Conservation (phyloP, 2,888 invertebrate species). For the Diaphora mendica region DNA sequence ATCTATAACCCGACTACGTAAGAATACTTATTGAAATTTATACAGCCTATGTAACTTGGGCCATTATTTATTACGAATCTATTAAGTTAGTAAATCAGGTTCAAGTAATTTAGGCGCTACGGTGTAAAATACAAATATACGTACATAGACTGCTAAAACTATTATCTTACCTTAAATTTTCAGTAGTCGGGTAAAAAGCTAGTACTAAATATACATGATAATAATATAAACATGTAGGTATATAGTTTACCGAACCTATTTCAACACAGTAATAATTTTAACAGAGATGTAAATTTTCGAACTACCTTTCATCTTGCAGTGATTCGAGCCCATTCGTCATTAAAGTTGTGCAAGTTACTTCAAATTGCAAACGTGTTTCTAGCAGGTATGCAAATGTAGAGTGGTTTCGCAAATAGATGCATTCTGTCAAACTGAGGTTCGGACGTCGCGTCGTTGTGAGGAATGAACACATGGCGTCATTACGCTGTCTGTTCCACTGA, state of each 20-base stretch:
- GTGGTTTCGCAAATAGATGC: slow-evolving; percentile 55
- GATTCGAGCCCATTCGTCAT: slow-evolving; percentile 52
- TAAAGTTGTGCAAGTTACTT: slow-evolving; percentile 52
- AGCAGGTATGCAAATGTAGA: slow-evolving; percentile 57
- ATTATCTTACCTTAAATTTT: too few relatives aligned
- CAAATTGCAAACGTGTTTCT: slow-evolving; percentile 58
- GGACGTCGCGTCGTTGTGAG: slow-evolving; percentile 39
- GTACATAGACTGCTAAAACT: too few relatives aligned
- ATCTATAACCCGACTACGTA: too few relatives aligned
- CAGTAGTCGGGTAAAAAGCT: too few relatives aligned
- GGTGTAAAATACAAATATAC: too few relatives aligned
- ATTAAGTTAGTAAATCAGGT: too few relatives aligned
- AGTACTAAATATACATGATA: too few relatives aligned
- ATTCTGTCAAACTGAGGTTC: slow-evolving; percentile 46
- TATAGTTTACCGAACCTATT: background rate
- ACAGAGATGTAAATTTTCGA: slow-evolving; percentile 21
- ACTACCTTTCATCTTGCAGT: slow-evolving; percentile 26
- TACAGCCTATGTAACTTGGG: too few relatives aligned
- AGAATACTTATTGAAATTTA: too few relatives aligned
- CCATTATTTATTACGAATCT: too few relatives aligned
- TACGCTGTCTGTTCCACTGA: slow-evolving; percentile 50
- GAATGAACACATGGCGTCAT: slow-evolving; percentile 57
- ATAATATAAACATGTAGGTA: too few relatives aligned
- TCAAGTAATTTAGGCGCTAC: too few relatives aligned
- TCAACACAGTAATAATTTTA: slow-evolving; percentile 12